Conservation (phyloP, 2,113 vertebrate species). For the Mus spicilegus region DNA sequence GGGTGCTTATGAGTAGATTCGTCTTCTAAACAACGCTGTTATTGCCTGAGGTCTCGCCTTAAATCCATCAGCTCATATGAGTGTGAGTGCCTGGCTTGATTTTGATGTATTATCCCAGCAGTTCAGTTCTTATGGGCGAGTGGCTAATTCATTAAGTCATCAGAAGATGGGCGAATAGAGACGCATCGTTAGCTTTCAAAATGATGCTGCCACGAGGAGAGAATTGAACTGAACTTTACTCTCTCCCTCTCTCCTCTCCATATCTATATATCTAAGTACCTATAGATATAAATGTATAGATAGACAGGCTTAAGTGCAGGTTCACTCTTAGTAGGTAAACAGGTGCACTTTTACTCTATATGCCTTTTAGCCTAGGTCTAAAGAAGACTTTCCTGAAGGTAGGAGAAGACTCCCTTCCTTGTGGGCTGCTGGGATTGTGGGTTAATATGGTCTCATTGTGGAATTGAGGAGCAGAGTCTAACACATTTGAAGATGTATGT, state of each 20-base stretch:
- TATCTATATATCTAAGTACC: background rate
- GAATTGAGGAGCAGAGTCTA: background rate
- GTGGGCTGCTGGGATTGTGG: background rate
- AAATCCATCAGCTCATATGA: conserved; percentile 81
- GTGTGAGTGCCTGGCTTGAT: conserved; percentile 63
- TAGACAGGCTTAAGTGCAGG: conserved; percentile 26
- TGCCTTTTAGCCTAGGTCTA: background rate
- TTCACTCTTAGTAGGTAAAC: conserved; percentile 42
- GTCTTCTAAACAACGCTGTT: conserved; percentile 84
- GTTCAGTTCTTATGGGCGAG: conserved; percentile 78
- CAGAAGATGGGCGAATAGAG: conserved; percentile 58
- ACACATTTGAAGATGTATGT: background rate
- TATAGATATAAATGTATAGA: background rate
- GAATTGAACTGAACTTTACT: conserved; percentile 62
- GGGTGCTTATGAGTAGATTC: conserved; percentile 82
- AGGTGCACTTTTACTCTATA: background rate
- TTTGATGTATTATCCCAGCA: conserved; percentile 81
- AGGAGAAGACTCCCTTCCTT: background rate
- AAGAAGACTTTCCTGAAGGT: background rate
- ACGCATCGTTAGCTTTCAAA: conserved; percentile 69
- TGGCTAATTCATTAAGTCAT: conserved; percentile 82
- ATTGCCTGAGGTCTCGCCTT: conserved; percentile 83
- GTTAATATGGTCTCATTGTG: background rate
- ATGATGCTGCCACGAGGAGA: conserved; percentile 59
- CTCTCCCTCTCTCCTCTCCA: background rate